Evolutionary conservation across 2,797 vertebrate species (phyloP), one percentile per base, ranked within the genome.

Genomic region (Melanogrammus aeglefinus): DNA sequence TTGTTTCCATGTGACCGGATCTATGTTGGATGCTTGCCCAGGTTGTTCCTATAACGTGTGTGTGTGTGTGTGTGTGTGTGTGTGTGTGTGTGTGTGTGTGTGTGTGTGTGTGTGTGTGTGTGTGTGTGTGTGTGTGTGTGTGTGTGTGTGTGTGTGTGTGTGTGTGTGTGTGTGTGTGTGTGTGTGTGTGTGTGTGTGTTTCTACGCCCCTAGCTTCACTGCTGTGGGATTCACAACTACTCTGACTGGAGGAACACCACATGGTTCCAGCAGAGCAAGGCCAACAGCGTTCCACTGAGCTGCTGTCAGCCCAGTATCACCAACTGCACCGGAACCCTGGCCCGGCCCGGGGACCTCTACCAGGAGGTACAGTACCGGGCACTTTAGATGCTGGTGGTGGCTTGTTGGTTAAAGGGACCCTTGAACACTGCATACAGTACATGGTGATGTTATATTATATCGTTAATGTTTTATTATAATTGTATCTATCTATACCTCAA

Each of bases 221-320:
- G 97, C 90, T 99, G 98, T 71, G 98, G 98, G 75, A 98, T 99
- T 82, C 95, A 94, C 86, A 97, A 98, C 93, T 99, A 96, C 86
- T 96, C 96, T 79, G 97, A 99, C 90, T 99, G 98, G 98, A 96
- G 94, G 92, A 94, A 94, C 70, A 99, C 97, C 0, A 90, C 90
- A 82, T 99, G 98, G 98, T 99, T 97, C 91, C 96, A 95, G 83
- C 95, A 97, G 88, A 95, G 96, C 16, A 96, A 93, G 91, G 99
- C 98, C 85, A 97, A 99, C 93, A 99, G 98, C 0, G 98, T 99
- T 29, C 97, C 98, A 0, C 93, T 97, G 39, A 99, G 98, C 93
- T 99, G 98, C 87, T 99, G 98, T 90, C 96, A 94, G 92, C 94
- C 95, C 81, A 91, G 84, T 72, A 91, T 95, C 83, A 95, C 85